These are phyloP conservation scores for Yponomeuta evonymella DNA, from an alignment of 2,888 invertebrate genomes.

Conservation along the genomic window DNA sequence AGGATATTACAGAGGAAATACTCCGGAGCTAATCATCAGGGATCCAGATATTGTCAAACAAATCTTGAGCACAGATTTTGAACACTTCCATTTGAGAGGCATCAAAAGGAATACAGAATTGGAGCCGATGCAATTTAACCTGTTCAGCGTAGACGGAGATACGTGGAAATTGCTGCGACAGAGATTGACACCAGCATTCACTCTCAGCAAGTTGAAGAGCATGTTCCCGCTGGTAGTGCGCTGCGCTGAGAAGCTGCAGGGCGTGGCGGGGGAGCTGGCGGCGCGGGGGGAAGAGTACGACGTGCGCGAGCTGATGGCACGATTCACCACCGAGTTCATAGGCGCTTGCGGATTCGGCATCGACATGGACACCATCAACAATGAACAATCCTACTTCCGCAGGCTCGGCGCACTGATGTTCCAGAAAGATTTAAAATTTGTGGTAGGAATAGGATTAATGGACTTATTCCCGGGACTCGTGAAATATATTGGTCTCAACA, in stretches of 20 bases:
- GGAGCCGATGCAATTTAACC: constrained; percentile 16
- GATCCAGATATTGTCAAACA: constrained; percentile 15
- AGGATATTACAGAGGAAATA: constrained; percentile 14
- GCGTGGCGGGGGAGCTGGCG: not conserved
- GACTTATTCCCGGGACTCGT: constrained; percentile 17
- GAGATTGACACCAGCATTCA: constrained; percentile 18
- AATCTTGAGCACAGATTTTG: constrained; percentile 16
- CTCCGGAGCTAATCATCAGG: constrained; percentile 14
- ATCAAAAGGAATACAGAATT: constrained; percentile 11
- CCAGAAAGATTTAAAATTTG: constrained; percentile 14
- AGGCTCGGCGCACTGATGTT: constrained; percentile 16
- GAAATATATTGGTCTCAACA: constrained; percentile 10
- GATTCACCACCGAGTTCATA: constrained; percentile 21
- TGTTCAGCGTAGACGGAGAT: constrained; percentile 19
- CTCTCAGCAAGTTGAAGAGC: constrained; percentile 16
- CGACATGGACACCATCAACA: constrained; percentile 19
- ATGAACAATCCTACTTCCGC: constrained; percentile 19
- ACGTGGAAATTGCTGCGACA: constrained; percentile 19
- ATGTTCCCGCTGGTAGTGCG: constrained; percentile 19
- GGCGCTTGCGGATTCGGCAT: constrained; percentile 21
- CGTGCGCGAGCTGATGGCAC: constrained; percentile 20
- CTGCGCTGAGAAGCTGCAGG: constrained; percentile 18
- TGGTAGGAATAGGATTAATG: constrained; percentile 16
- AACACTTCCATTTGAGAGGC: constrained; percentile 14
- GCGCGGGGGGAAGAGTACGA: constrained; percentile 12